Evolutionary conservation across 2,797 vertebrate genomes (phyloP), one percentile per base, ranked within the genome.

Genomic region (Typhlichthys subterraneus): DNA sequence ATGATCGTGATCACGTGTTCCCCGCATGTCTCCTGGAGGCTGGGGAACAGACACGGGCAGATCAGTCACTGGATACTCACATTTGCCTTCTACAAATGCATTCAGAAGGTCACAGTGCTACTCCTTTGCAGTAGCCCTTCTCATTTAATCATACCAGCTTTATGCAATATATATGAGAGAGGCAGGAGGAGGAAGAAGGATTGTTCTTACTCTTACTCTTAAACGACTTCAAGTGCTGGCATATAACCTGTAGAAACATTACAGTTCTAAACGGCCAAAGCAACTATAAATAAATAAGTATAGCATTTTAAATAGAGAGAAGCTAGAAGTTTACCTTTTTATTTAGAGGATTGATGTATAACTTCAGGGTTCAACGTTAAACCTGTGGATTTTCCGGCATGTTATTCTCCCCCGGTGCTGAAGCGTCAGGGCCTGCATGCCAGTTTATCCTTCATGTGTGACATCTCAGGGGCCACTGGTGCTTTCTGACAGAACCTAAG

Each of bases 141-240:
- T 78, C 88, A 88, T 90, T 77, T 80, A 84, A 90, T 89, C 81
- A 87, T 79, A 87, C 85, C 82, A 84, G 80, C 78, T 90, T 89
- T 77, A 88, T 87, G 80, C 76, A 76, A 87, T 88, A 83, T 42
- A 42, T 67, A 72, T 60, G 67, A 87, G 74, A 65, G 78, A 71
- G 72, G 79, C 61, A 76, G 61, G 69, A 69, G 31, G 69, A 68
- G 59, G 68, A 59, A 14, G 45, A 45, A 61, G 63, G 64, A 45
- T 59, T 63, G 57, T 63, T 80, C 69, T 38, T 62, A 63, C 59
- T 61, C 52, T 38, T 19, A 54, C 46, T 53, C 49, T 66, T 48
- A 42, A 53, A 66, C 45, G 51, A 45, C 58, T 66, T 77, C 19
- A 50, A 63, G 55, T 33, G 57, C 46, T 33, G 29, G 13, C 2